phyloP scores from a whole-genome alignment of 2,113 vertebrate species.

The Asarcornis scutulata region DNA sequence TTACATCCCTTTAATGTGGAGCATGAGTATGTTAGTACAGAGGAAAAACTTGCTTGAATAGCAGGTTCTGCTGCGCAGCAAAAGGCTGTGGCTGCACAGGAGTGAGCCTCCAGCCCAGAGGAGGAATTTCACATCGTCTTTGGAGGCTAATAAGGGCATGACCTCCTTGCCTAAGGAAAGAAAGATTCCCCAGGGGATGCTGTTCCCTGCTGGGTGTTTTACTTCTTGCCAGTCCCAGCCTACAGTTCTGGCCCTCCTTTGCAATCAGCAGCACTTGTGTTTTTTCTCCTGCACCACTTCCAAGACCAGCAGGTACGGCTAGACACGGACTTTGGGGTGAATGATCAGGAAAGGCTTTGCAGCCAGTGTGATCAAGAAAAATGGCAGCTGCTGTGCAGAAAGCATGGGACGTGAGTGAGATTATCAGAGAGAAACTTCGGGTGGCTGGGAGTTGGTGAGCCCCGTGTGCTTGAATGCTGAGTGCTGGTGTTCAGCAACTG shows the following conservation, averaged over 20 bases:
- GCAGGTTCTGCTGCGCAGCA: not conserved
- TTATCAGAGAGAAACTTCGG: not conserved
- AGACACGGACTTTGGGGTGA: not conserved
- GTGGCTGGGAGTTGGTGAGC: not conserved
- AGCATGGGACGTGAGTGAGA: not conserved
- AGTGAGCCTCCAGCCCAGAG: not conserved
- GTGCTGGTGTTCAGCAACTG: not conserved
- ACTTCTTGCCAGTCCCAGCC: not conserved
- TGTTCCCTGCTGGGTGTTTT: slow-evolving; percentile 3
- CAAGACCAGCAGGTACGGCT: not conserved
- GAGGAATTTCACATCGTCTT: not conserved
- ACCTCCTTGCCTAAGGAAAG: slow-evolving; percentile 1
- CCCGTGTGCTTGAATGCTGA: not conserved
- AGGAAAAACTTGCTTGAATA: not conserved
- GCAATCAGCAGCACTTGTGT: not conserved
- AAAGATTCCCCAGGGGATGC: not conserved
- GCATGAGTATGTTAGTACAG: not conserved
- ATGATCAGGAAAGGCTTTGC: not conserved
- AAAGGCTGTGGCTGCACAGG: not conserved
- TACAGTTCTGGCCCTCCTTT: not conserved
- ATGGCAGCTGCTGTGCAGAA: not conserved
- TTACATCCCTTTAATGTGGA: not conserved
- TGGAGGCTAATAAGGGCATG: slow-evolving; percentile 25
- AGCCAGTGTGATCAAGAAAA: not conserved
- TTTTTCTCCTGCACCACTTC: not conserved